A percentile compares a stretch with the other conserved stretches of the same genome.
phyloP scores from a whole-genome alignment of 2,113 vertebrate species.

The Onychorhynchus coronatus region DNA sequence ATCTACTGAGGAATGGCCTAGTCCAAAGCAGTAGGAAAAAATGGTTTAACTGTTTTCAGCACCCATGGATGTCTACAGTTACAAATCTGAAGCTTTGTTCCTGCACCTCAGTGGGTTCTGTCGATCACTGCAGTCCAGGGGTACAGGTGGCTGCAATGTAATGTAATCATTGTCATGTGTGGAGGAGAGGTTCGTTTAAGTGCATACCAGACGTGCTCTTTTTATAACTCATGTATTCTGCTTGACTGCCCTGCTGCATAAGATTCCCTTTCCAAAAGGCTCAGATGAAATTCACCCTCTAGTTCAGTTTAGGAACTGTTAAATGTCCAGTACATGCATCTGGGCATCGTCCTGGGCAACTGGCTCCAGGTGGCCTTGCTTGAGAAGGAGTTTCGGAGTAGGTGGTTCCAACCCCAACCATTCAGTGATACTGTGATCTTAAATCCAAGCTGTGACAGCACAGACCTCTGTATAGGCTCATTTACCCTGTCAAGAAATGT shows the following conservation, averaged over 20 bases:
- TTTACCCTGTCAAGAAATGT: not conserved
- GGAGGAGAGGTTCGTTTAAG: not conserved
- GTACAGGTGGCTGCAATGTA: not conserved
- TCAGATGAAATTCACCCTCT: not conserved
- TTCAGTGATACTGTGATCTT: not conserved
- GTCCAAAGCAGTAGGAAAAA: not conserved
- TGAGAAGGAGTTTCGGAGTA: not conserved
- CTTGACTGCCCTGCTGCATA: not conserved
- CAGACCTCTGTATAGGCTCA: not conserved
- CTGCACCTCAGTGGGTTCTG: not conserved
- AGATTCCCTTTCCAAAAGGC: not conserved
- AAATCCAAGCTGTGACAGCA: not conserved
- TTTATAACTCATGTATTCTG: not conserved
- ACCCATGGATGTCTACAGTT: not conserved
- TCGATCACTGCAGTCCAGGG: not conserved
- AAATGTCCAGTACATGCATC: not conserved
- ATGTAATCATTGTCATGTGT: too few species aligned
- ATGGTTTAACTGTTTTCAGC: not conserved
- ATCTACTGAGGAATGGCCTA: not conserved
- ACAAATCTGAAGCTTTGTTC: not conserved
- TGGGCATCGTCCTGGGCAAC: not conserved
- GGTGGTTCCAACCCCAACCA: not conserved
- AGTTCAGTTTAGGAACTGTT: not conserved
- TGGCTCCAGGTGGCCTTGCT: not conserved
- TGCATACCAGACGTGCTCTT: not conserved